Evolutionary conservation across 1,140 invertebrate species (phyloP), one percentile per base, ranked within the genome.

Genomic region (Melipona quadrifasciata): DNA sequence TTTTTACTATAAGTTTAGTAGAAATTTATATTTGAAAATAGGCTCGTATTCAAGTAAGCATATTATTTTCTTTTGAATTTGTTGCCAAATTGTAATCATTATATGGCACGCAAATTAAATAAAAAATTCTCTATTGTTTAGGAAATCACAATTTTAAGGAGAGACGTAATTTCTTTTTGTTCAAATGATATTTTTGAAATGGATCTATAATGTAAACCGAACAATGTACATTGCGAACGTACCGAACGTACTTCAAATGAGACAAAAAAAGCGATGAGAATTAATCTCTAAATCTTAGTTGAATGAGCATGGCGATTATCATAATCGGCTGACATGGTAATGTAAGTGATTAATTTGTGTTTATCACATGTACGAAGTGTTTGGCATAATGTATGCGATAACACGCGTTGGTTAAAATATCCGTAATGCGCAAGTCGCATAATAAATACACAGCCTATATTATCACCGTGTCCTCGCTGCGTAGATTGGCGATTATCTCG

Each of bases 381-480:
- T 57, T 55, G 21, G 0, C 2, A 21, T 5, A 58, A 47, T 24
- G 39, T 81, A 34, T 58, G 39, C 31, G 10, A n/a, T 76, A 12
- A 51, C 55, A 31, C 39, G 55, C 34, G 16, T 68, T 61, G 55
- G 6, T 57, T 31, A 55, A 53, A 70, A 16, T 47, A 75, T 58
- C 82, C 19, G 79, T 85, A 76, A 72, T 71, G 72, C 84, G 84
- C 74, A 79, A 74, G 68, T 86, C 80, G 80, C 64, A 55, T 71
- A 64, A 58, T 78, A 83, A 87, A 85, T 87, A 87, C 85, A 70
- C 19, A 55, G 57, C 77, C 80, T 80, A 51, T 73, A 57, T 81
- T 87, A 87, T 87, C 82, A 65, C 24, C 16, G 70, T 86, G 82
- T 76, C 73, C 83, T 85, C 85, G 70, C 67, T 21, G 67, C 39